Evolutionary conservation across 2,888 invertebrate genomes (phyloP), one percentile per base, ranked within the genome.

Genomic region (Drosophila picticornis): DNA sequence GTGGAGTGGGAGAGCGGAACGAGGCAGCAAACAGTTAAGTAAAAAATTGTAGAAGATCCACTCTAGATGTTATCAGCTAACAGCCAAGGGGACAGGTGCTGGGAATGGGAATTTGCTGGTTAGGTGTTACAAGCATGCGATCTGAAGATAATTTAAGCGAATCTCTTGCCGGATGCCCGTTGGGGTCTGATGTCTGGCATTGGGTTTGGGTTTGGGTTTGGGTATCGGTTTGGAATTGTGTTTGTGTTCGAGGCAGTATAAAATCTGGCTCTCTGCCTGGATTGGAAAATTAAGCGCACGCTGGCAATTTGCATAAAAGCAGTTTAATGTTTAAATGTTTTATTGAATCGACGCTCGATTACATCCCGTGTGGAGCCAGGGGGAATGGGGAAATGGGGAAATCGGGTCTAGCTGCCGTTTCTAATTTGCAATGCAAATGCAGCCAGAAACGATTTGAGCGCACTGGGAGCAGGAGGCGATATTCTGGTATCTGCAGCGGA

Each of bases 261-360:
- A 11, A 22, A 40, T 51, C 29, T 48, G 22, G 50, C 60, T 40
- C 46, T 43, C 16, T 43, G n/a, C 66, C 66, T 68, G 66, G 68
- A 74, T 61, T 52, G 59, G 60, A 72, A 89, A 90, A 88, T 90
- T 79, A 87, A 91, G 90, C 86, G 90, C 84, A 83, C 81, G 85
- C 85, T 84, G 84, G 80, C 80, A 82, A 91, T 91, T 91, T 90
- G 91, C 90, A 90, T 90, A 90, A 90, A 90, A 90, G 90, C 90
- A 89, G 90, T 90, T 91, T 91, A 90, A 91, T 90, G 91, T 90
- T 90, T 84, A 89, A 89, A 91, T 80, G 83, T 87, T 87, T 90
- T 91, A 90, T 90, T 90, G 91, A 91, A 85, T 88, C 84, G 84
- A 74, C 77, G 81, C 82, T 90, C 81, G 89, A 84, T 90, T 86